Base-by-base conservation (phyloP, 2,113 vertebrate genomes). In the Cyanistes caeruleus region DNA sequence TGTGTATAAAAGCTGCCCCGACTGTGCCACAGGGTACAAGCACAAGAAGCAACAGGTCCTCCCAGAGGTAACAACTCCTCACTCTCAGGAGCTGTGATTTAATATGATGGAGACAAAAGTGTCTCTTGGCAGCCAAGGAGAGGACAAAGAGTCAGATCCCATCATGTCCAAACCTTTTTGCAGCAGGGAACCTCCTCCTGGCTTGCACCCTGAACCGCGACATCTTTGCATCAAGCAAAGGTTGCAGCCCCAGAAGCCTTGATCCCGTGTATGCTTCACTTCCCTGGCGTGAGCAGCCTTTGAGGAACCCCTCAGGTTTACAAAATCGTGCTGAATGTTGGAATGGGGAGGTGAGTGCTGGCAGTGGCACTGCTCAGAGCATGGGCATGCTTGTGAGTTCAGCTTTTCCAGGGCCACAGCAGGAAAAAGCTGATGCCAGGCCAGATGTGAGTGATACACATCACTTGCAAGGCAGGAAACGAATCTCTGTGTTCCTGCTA, bases 361-460 rank as follows among this genome's bases (percentile, higher is more conserved):
- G 53, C 77, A 82, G 31, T 30, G 51, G 44, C 3, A 1, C 22
- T 43, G 49, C 58, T 76, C 84, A 48, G 63, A 77, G 22, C 30
- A 37, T 0, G 7, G 59, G 44, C 72, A 44, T 5, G 43, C 24
- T 19, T 9, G 28, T 52, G 73, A 87, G n/a, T 46, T 90, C 77
- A 93, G n/a, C 41, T 79, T 90, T 81, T 88, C 63, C 73, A 41
- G n/a, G 75, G 46, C 64, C 3, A 5, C 48, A 59, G 79, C 7
- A 81, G 82, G 79, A 65, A 90, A 88, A 87, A 35, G 79, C 83
- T 96, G 95, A 92, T 87, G 93, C 84, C 92, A 95, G 90, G 44
- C 56, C 65, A 94, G 90, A 68, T 1, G 41, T 22, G 60, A 53
- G 37, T 13, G 92, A 94, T 94, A 92, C 2, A 21, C 49, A 87